A percentile compares a stretch with the other conserved stretches of the same genome.
Evolutionary conservation across 2,888 invertebrate species (phyloP).

Genomic region (Tricholauxania praeusta): DNA sequence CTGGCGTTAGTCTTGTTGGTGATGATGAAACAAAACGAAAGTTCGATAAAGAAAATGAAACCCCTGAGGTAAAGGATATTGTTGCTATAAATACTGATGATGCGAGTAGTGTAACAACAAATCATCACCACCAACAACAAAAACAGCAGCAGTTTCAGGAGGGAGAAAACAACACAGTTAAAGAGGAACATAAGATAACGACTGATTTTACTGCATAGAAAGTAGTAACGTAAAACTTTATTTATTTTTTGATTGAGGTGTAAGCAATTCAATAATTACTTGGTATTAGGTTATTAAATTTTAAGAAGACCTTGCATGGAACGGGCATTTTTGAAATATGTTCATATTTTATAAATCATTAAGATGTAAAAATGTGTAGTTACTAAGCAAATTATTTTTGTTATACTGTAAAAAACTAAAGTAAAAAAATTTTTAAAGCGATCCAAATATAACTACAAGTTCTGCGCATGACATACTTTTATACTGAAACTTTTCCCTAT

Average conservation of each 20-base stretch:
- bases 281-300: background rate
- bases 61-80: slow-evolving; percentile 17
- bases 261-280: slow-evolving; percentile 13
- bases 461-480: too few species aligned
- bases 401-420: background rate
- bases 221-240: slow-evolving; percentile 57
- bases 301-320: slow-evolving; percentile 7
- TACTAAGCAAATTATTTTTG: background rate
- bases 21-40: slow-evolving; percentile 13
- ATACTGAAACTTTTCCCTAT: too few species aligned
- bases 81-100: background rate
- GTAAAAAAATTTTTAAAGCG: too few species aligned
- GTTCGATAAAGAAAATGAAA: slow-evolving; percentile 46
- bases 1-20: slow-evolving; percentile 62
- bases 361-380: background rate
- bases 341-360: too few species aligned
- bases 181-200: slow-evolving; percentile 58
- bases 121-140: background rate
- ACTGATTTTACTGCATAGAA: slow-evolving; percentile 63
- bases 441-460: too few species aligned
- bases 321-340: background rate
- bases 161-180: background rate
- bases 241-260: background rate
- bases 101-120: too few species aligned
- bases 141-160: background rate